Percentiles rank a stretch among this genome's conserved stretches.
Evolutionary conservation across 2,113 vertebrate species (phyloP).

Genomic region (Ginglymostoma cirratum): DNA sequence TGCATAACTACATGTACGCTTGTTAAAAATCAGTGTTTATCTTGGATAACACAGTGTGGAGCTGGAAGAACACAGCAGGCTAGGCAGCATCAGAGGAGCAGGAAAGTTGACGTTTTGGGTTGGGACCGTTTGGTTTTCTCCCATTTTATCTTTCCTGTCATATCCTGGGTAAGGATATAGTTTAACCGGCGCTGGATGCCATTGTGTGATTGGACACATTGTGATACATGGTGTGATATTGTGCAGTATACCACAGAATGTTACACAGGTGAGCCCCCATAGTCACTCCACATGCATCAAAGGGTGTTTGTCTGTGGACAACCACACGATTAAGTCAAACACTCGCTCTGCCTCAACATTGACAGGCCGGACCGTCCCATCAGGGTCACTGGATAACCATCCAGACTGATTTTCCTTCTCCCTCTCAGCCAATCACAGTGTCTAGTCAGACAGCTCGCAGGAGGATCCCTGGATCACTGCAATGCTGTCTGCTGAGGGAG

Average conservation of each 20-base stretch:
- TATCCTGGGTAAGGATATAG: neutral
- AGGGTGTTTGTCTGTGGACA: neutral
- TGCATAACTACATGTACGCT: neutral
- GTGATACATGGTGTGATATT: neutral
- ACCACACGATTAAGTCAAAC: neutral
- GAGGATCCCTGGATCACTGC: neutral
- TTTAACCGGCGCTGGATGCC: too few relatives aligned
- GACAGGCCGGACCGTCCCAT: neutral
- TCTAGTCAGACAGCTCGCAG: neutral
- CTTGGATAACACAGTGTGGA: neutral
- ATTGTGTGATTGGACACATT: too few relatives aligned
- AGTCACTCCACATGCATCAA: neutral
- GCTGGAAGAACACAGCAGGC: too few relatives aligned
- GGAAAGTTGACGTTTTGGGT: too few relatives aligned
- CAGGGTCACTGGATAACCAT: neutral
- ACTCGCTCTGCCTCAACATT: neutral
- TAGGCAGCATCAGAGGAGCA: too few relatives aligned
- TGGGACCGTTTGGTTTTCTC: neutral
- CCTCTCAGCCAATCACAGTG: neutral
- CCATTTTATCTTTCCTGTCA: neutral
- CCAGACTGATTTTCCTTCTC: neutral
- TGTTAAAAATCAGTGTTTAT: neutral
- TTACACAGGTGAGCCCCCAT: neutral
- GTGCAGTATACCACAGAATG: neutral
- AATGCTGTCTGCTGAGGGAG: neutral